These are phyloP conservation scores for Chaunax sp. DNA, from an alignment of 2,797 vertebrate genomes.

Conservation along the genomic window DNA sequence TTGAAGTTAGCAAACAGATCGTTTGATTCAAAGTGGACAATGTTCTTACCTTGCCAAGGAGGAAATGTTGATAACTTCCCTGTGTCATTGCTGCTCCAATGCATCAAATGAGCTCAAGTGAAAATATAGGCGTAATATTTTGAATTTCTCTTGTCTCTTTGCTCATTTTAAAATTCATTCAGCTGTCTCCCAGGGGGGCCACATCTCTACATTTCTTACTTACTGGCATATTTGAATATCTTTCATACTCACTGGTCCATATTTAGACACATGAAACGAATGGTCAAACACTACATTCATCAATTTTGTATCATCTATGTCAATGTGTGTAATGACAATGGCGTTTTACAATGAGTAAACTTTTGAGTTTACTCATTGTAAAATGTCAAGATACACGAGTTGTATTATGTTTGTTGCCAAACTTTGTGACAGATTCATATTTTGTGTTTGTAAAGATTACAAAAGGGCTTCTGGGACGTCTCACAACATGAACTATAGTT, in stretches of 20 bases:
- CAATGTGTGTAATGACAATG: too few relatives aligned
- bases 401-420: neutral
- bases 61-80: neutral
- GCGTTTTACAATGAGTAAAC: too few relatives aligned
- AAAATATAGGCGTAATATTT: neutral
- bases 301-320: neutral
- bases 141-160: neutral
- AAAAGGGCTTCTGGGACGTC: neutral
- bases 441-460: slow-evolving; percentile 19
- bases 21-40: slow-evolving; percentile 26
- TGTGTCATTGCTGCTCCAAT: neutral
- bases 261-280: neutral
- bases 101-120: neutral
- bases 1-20: slow-evolving; percentile 25
- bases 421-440: slow-evolving; percentile 28
- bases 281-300: neutral
- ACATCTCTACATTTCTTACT: neutral
- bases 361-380: neutral
- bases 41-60: neutral
- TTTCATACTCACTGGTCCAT: slow-evolving; percentile 3
- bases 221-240: neutral
- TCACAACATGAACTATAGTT: neutral
- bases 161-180: neutral
- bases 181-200: neutral
- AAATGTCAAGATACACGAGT: neutral